Evolutionary conservation across 2,113 vertebrate genomes (phyloP).

Genomic region (Maccullochella peelii): DNA sequence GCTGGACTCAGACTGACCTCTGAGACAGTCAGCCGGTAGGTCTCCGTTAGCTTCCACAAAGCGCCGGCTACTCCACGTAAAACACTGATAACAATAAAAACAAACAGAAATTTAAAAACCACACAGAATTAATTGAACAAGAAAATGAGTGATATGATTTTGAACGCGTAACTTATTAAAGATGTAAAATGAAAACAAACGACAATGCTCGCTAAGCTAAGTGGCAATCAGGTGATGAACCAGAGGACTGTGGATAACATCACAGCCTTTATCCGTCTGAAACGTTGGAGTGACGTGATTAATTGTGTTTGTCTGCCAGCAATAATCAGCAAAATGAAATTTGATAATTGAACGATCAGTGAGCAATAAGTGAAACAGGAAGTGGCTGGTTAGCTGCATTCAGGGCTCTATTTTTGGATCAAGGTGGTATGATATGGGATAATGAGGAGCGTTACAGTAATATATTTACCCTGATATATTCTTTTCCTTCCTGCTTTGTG

Average conservation of each 20-base stretch:
- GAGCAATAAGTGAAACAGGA: background rate
- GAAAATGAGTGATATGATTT: background rate
- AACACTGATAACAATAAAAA: background rate
- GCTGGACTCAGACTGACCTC: no score
- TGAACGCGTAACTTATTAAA: background rate
- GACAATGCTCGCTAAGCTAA: background rate
- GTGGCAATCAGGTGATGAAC: background rate
- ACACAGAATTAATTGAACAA: background rate
- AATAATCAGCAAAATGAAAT: conserved; percentile 21
- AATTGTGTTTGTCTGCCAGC: background rate
- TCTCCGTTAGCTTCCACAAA: background rate
- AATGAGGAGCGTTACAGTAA: conserved; percentile 25
- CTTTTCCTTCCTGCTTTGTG: conserved; percentile 13
- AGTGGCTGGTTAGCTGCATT: background rate
- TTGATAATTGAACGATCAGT: background rate
- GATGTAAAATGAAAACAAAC: background rate
- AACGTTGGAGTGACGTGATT: no score
- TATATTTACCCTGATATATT: conserved; percentile 18
- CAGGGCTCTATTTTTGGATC: background rate
- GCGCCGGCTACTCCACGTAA: background rate
- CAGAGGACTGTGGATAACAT: background rate
- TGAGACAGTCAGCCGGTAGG: no score
- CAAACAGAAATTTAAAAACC: background rate
- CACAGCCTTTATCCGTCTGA: background rate
- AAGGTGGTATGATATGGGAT: background rate